A percentile compares a stretch with the other conserved stretches of the same genome.
Conservation (phyloP, 2,797 vertebrate species). For the Scarus forsteni region DNA sequence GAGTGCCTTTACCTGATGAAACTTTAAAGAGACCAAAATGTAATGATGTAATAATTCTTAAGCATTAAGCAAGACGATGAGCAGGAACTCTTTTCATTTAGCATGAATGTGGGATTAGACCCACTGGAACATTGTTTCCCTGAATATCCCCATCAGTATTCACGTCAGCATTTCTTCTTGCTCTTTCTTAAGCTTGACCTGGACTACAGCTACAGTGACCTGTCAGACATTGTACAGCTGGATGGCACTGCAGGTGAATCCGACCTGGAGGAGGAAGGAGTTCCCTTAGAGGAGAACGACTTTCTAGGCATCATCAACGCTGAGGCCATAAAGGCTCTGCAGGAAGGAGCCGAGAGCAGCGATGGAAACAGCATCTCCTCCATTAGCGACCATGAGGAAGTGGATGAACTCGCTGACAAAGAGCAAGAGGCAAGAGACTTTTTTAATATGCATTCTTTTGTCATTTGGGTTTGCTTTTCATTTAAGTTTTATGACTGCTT, state of each 20-base stretch:
- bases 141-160: too few relatives aligned
- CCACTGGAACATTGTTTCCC: neutral
- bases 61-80: too few relatives aligned
- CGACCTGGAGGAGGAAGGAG: constrained; percentile 80
- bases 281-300: constrained; percentile 87
- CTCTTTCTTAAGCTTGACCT: constrained; percentile 69
- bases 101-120: too few relatives aligned
- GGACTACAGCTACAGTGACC: constrained; percentile 79
- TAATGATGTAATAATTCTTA: too few relatives aligned
- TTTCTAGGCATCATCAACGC: constrained; percentile 88
- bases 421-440: constrained; percentile 74
- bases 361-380: constrained; percentile 81
- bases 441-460: neutral
- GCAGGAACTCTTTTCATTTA: too few relatives aligned
- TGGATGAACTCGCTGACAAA: constrained; percentile 82
- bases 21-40: too few relatives aligned
- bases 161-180: neutral
- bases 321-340: constrained; percentile 88
- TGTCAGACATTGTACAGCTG: constrained; percentile 90
- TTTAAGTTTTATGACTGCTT: too few relatives aligned
- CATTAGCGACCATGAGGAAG: constrained; percentile 82
- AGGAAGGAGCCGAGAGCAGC: constrained; percentile 87
- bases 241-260: constrained; percentile 90
- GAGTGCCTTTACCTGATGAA: too few relatives aligned
- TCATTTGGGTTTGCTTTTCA: neutral